Base-by-base conservation (phyloP, 1,140 invertebrate species). In the Ditylenchus dipsaci region DNA sequence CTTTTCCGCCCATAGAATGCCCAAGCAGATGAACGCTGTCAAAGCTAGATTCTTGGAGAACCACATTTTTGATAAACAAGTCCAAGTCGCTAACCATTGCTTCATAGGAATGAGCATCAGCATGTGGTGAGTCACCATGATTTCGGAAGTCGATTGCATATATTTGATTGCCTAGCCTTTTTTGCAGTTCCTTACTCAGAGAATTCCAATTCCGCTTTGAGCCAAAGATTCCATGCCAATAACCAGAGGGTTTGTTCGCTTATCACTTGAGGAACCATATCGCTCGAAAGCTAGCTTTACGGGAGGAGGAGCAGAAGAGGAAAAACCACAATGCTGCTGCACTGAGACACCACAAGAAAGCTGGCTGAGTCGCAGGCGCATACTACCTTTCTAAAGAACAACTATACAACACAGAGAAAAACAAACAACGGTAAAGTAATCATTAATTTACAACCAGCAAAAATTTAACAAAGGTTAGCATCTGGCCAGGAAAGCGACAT, bases 1-100 rank as follows among this genome's bases (percentile, higher is more conserved):
- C 74, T 62, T 80, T 79, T 53, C 78, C 78, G 11, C 78, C 78
- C 78, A 79, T 79, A 11, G 78, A 79, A 65, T 79, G 78, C 17
- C 78, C 78, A 7, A 79, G 53, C 17, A 79, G 30, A 63, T 75
- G 60, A 26, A 76, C 72, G 17, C 58, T 65, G 9, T 71, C 53
- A 58, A 66, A 68, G 15, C 21, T n/a, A 15, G 66, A 63, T 43
- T 69, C 73, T 23, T 47, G 29, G 1, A 66, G 30, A 21, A 75
- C 68, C 33, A 60, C 64, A 30, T 58, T 47, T 53, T 73, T 53
- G 30, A 79, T 75, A 66, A 80, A 79, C 43, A 65, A 45, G 3
- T 57, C 53, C 27, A 79, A 43, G 74, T 79, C 78, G 11, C 27
- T 59, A 17, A 73, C 78, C 78, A 80, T 75, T 49, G 72, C 71